phyloP scores from a whole-genome alignment of 2,797 vertebrate species.

The Eupleurogrammus muticus region DNA sequence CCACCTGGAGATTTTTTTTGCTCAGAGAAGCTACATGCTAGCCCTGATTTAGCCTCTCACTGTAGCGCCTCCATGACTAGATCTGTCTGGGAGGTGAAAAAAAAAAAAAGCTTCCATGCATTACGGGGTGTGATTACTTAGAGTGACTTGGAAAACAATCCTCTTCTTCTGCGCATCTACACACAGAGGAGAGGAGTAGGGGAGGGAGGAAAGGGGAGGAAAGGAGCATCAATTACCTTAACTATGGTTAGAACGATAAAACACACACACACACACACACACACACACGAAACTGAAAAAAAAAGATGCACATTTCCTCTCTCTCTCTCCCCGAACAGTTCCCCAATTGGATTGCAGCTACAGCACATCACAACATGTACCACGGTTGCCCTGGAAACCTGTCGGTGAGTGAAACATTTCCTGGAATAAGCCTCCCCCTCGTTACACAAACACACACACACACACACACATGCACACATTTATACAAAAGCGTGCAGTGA shows the following conservation, averaged over 20 bases:
- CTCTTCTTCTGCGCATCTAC: constrained; percentile 91
- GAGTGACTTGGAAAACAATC: constrained; percentile 93
- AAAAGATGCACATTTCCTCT: constrained; percentile 44
- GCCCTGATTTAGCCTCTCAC: constrained; percentile 55
- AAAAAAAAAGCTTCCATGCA: constrained; percentile 88
- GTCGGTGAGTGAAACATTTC: constrained; percentile 69
- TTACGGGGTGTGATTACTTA: constrained; percentile 90
- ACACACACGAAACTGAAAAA: constrained; percentile 26
- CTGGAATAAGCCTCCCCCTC: constrained; percentile 65
- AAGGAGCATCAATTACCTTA: constrained; percentile 78
- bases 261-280: constrained; percentile 29
- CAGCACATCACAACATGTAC: constrained; percentile 60
- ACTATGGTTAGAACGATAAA: constrained; percentile 42
- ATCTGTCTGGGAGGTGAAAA: constrained; percentile 50
- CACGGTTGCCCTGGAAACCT: constrained; percentile 77
- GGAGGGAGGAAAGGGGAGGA: constrained; percentile 69
- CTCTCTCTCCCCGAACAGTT: constrained; percentile 22
- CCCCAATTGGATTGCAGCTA: constrained; percentile 53
- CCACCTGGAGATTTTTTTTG: constrained; percentile 28
- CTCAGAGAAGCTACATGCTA: constrained; percentile 81
- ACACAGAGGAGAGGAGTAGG: constrained; percentile 76
- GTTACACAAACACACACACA: constrained; percentile 24
- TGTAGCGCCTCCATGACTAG: constrained; percentile 45
- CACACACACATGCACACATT: too few species aligned
- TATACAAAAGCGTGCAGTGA: constrained; percentile 33